Evolutionary conservation across 2,113 vertebrate genomes (phyloP).

Genomic region (Ciconia boyciana): DNA sequence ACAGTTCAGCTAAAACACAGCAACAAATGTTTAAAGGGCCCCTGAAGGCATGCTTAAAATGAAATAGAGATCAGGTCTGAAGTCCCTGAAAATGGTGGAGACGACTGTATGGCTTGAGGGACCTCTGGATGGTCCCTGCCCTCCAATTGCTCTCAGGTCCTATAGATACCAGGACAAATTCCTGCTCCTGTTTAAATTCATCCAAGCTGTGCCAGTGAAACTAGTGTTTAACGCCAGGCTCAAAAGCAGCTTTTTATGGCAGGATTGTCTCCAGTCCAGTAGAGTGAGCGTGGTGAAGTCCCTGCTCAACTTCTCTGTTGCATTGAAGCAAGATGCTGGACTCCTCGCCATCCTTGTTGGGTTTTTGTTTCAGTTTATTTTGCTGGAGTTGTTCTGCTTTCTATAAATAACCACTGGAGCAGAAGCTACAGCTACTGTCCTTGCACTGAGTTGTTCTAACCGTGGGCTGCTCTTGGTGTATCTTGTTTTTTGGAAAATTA

Average conservation of each 20-base stretch:
- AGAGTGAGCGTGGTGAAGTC: background rate
- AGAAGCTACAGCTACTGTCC: background rate
- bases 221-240: background rate
- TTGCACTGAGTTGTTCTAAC: background rate
- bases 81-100: background rate
- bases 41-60: background rate
- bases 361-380: constrained; percentile 24
- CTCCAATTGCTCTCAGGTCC: background rate
- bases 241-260: background rate
- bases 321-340: background rate
- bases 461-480: background rate
- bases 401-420: background rate
- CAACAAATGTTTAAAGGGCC: background rate
- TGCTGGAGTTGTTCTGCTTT: constrained; percentile 25
- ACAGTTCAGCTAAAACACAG: background rate
- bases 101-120: background rate
- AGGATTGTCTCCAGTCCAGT: background rate
- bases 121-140: background rate
- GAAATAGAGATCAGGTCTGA: background rate
- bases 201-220: background rate
- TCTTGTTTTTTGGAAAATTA: background rate
- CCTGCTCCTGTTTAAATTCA: background rate
- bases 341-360: rapidly evolving
- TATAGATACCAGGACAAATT: background rate
- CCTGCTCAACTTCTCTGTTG: background rate